Percentiles rank a stretch among this genome's conserved stretches.
Conservation (phyloP, 2,797 vertebrate genomes). For the Serranus cabrilla region DNA sequence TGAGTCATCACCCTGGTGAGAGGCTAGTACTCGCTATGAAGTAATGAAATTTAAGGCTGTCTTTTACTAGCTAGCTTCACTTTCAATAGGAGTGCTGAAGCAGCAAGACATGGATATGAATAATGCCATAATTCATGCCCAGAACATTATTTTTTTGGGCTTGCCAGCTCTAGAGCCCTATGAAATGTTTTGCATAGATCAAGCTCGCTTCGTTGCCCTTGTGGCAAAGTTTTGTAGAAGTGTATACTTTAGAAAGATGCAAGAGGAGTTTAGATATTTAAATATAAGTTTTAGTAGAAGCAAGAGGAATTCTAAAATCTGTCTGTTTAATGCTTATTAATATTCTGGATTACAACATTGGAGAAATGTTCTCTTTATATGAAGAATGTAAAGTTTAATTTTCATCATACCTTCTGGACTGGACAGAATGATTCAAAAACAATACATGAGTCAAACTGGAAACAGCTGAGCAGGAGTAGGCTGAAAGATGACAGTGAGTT, state of each 20-base stretch:
- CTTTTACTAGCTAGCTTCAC: conserved; percentile 52
- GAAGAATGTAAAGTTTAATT: background rate
- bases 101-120: conserved; percentile 66
- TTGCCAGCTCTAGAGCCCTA: conserved; percentile 24
- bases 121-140: conserved; percentile 61
- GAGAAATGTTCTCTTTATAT: background rate
- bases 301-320: background rate
- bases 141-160: conserved; percentile 42
- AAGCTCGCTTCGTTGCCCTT: conserved; percentile 10
- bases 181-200: conserved; percentile 48
- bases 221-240: conserved; percentile 24
- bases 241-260: conserved; percentile 26
- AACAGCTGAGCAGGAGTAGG: background rate
- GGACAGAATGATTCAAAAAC: background rate
- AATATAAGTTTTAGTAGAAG: background rate
- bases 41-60: conserved; percentile 64
- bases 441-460: background rate
- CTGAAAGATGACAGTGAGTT: background rate
- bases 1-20: conserved; percentile 62
- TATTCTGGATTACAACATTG: conserved; percentile 12
- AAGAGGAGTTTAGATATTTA: background rate
- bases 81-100: conserved; percentile 63
- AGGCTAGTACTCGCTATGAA: conserved; percentile 29
- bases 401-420: background rate
- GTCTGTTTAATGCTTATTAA: background rate